phyloP scores from a whole-genome alignment of 2,888 invertebrate genomes.

The Philaethria dido region DNA sequence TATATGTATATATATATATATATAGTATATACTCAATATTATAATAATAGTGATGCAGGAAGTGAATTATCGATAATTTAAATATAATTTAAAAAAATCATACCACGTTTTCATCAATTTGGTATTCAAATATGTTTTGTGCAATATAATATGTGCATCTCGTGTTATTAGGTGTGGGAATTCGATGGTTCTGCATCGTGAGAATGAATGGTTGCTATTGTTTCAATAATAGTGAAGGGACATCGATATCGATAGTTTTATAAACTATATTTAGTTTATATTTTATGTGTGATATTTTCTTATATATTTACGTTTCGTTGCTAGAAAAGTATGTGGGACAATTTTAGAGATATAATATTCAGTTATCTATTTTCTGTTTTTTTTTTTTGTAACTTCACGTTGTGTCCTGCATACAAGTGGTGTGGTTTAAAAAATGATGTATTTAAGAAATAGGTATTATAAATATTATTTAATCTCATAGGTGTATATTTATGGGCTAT shows the following conservation, averaged over 20 bases:
- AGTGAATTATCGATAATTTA: slow-evolving; percentile 17
- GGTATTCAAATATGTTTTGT: slow-evolving; percentile 47
- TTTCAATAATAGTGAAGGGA: slow-evolving; percentile 15
- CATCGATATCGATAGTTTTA: slow-evolving; percentile 7
- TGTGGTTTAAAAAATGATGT: no score
- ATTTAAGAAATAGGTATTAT: no score
- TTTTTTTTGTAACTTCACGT: no score
- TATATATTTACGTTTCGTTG: background rate
- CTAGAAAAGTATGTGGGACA: no score
- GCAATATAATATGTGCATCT: slow-evolving; percentile 47
- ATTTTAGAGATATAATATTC: no score
- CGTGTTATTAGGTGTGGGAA: slow-evolving; percentile 47
- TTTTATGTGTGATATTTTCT: background rate
- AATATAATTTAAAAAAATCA: slow-evolving; percentile 22
- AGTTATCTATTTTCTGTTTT: no score
- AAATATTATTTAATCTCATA: no score
- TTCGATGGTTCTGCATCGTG: slow-evolving; percentile 54
- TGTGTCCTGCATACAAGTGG: no score
- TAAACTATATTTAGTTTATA: background rate
- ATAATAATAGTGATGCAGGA: slow-evolving; percentile 16
- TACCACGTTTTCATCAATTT: slow-evolving; percentile 26
- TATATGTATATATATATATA: no score
- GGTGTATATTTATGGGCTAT: no score
- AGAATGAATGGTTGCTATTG: slow-evolving; percentile 45
- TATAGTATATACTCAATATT: no score